These are phyloP conservation scores for Phyllotreta striolata DNA, from an alignment of 2,888 invertebrate species.

Conservation along the genomic window DNA sequence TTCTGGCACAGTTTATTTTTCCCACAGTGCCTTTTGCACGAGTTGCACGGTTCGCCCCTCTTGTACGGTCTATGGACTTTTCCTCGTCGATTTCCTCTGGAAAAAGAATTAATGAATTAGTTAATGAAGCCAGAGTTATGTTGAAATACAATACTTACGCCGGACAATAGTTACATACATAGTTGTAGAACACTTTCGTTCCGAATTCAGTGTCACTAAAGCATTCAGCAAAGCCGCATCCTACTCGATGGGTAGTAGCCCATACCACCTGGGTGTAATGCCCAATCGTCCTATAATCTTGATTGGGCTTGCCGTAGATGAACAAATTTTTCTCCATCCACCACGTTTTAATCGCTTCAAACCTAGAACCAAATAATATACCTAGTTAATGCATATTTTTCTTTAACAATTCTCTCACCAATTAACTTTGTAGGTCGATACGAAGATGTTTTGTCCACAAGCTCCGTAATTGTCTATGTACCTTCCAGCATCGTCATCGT, in stretches of 20 bases:
- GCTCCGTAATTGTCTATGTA: conserved; percentile 72
- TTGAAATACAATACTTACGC: conserved; percentile 66
- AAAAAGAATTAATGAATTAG: not conserved
- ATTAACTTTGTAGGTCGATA: conserved; percentile 79
- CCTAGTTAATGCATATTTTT: not conserved
- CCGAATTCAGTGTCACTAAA: conserved; percentile 57
- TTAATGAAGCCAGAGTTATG: not conserved
- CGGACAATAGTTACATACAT: conserved; percentile 86
- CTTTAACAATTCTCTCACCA: conserved; percentile 66
- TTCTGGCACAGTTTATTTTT: conserved; percentile 76
- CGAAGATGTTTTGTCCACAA: conserved; percentile 85
- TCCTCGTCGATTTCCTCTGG: conserved; percentile 74
- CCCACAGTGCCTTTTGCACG: conserved; percentile 71
- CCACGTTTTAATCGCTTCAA: conserved; percentile 82
- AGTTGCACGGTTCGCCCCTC: conserved; percentile 70
- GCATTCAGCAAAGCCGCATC: conserved; percentile 79
- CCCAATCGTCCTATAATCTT: conserved; percentile 71
- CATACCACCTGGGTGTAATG: conserved; percentile 87
- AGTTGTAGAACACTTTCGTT: conserved; percentile 75
- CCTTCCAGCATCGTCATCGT: conserved; percentile 73
- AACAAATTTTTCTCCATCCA: conserved; percentile 78
- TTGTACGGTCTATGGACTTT: conserved; percentile 74
- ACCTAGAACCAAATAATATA: conserved; percentile 65
- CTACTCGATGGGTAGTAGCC: conserved; percentile 79
- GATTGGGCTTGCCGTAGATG: conserved; percentile 70